These are phyloP conservation scores for Frankliniella intonsa DNA, from an alignment of 2,888 invertebrate genomes.

Conservation along the genomic window DNA sequence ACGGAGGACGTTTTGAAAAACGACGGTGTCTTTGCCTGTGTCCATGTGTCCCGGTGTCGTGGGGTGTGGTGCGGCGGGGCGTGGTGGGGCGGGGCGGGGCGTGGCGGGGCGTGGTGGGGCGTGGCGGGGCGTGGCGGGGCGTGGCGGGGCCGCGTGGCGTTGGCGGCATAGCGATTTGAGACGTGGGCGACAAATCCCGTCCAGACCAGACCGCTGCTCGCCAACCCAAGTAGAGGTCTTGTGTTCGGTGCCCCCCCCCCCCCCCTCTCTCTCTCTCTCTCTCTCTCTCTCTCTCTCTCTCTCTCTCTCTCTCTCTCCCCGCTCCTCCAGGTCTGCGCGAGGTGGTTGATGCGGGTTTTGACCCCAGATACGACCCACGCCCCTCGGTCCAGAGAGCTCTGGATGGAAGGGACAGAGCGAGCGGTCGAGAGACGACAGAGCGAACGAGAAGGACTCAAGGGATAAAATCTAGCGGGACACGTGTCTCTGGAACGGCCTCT, in stretches of 20 bases:
- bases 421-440: not conserved
- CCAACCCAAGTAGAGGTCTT: not conserved
- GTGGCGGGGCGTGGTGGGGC: too few species aligned
- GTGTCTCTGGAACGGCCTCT: not conserved
- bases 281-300: slow-evolving; percentile 1
- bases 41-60: not conserved
- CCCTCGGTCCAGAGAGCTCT: not conserved
- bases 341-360: slow-evolving; percentile 11
- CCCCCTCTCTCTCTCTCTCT: not conserved
- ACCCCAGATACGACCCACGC: slow-evolving; percentile 7
- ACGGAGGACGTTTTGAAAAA: too few species aligned
- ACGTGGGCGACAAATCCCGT: not conserved
- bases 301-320: not conserved
- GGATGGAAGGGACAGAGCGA: not conserved
- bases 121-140: not conserved
- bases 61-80: not conserved
- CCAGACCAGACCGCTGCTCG: not conserved
- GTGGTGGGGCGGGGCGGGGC: not conserved
- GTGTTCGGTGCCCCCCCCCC: not conserved
- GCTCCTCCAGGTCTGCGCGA: not conserved
- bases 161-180: not conserved
- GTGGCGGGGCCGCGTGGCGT: not conserved
- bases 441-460: not conserved
- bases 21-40: too few species aligned
- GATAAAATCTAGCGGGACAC: not conserved